A percentile compares a stretch with the other conserved stretches of the same genome.
Conservation (phyloP, 2,888 invertebrate species). For the Pollenia labialis region DNA sequence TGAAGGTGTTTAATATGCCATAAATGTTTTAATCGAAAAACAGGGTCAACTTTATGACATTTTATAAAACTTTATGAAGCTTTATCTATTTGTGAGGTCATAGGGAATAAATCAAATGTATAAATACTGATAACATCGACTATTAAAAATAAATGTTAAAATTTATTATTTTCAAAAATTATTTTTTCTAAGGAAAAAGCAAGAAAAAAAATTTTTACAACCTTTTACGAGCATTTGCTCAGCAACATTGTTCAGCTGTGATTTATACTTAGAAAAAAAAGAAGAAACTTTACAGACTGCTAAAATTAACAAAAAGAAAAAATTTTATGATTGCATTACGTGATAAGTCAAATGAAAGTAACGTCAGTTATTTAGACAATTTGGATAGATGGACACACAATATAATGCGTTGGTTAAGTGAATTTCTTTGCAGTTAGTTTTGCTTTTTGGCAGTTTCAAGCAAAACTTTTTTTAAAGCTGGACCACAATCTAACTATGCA, state of each 20-base stretch:
- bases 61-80: conserved; percentile 28
- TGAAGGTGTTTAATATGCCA: conserved; percentile 32
- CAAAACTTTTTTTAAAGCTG: conserved; percentile 21
- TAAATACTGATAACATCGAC: conserved; percentile 44
- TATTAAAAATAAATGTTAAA: background rate
- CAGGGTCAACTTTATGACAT: conserved; percentile 29
- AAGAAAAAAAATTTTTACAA: conserved; percentile 19
- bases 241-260: background rate
- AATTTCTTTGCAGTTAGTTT: conserved; percentile 29
- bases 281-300: conserved; percentile 16
- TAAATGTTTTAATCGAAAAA: background rate
- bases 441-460: conserved; percentile 11
- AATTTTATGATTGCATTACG: conserved; percentile 65
- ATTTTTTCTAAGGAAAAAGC: conserved; percentile 36
- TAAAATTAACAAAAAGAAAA: conserved; percentile 25
- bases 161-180: background rate
- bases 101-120: conserved; percentile 54
- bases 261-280: conserved; percentile 8
- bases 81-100: conserved; percentile 52
- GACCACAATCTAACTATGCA: conserved; percentile 20
- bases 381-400: conserved; percentile 40
- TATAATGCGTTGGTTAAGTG: conserved; percentile 56
- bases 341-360: conserved; percentile 68
- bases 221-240: conserved; percentile 12
- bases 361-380: conserved; percentile 47